phyloP scores from a whole-genome alignment of 2,113 vertebrate genomes.

The Columba livia region DNA sequence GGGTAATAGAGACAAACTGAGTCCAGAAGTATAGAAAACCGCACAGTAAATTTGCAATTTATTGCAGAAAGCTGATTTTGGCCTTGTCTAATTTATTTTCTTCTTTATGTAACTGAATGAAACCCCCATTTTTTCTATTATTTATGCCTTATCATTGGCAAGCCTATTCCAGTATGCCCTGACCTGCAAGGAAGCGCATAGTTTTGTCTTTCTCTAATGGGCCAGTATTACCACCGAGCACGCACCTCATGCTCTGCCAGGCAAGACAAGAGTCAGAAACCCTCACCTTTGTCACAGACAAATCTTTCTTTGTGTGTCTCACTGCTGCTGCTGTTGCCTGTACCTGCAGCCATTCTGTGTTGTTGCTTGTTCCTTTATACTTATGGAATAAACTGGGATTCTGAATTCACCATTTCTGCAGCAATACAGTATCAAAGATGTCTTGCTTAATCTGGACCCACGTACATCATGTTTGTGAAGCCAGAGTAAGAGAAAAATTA shows the following conservation, averaged over 20 bases:
- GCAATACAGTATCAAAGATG: background rate
- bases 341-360: background rate
- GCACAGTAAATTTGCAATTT: background rate
- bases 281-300: background rate
- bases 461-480: background rate
- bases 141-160: background rate
- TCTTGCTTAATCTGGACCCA: background rate
- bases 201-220: background rate
- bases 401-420: background rate
- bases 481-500: background rate
- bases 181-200: background rate
- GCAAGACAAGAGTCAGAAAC: background rate
- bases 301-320: background rate
- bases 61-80: background rate
- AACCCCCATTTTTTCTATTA: background rate
- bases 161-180: background rate
- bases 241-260: fast-evolving
- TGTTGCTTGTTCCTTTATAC: background rate
- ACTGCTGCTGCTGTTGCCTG: background rate
- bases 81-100: background rate
- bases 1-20: background rate
- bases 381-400: background rate
- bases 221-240: background rate
- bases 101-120: background rate
- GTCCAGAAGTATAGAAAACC: background rate